Percentiles rank a stretch among this genome's conserved stretches.
Conservation (phyloP, 1,140 invertebrate genomes). For the Drosophila tristis region DNA sequence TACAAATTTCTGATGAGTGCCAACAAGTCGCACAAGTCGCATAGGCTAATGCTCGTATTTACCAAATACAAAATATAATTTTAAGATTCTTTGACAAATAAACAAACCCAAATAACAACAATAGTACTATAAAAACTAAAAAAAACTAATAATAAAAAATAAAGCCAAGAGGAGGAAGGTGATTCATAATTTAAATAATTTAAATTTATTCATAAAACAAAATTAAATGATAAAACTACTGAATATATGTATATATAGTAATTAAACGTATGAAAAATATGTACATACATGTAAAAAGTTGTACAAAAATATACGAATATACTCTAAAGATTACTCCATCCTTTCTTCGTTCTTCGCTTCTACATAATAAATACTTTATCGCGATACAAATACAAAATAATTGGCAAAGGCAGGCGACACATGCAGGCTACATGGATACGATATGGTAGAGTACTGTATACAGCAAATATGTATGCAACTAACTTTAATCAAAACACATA, state of each 20-base stretch:
- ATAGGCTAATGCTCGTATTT: conserved; percentile 20
- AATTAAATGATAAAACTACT: conserved; percentile 61
- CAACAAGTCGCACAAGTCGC: conserved; percentile 50
- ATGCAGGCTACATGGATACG: conserved; percentile 39
- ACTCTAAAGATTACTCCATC: conserved; percentile 27
- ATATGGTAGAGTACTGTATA: conserved; percentile 26
- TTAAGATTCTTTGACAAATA: conserved; percentile 8
- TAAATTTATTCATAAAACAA: conserved; percentile 64
- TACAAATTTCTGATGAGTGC: conserved; percentile 53
- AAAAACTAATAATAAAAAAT: conserved; percentile 8
- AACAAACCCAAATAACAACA: conserved; percentile 13
- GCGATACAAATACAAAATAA: conserved; percentile 61
- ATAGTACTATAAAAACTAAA: conserved; percentile 48
- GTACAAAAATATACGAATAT: conserved; percentile 54
- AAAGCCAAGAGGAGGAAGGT: conserved; percentile 9
- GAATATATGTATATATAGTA: conserved; percentile 38
- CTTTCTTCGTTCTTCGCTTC: conserved; percentile 17
- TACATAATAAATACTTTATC: conserved; percentile 54
- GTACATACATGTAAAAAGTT: conserved; percentile 63
- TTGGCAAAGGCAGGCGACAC: conserved; percentile 74
- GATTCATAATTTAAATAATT: conserved; percentile 56
- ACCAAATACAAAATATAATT: conserved; percentile 35
- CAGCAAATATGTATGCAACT: conserved; percentile 35
- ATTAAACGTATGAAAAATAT: conserved; percentile 47
- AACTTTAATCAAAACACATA: conserved; percentile 44